Base-by-base conservation (phyloP, 1,140 invertebrate species). In the Drosophila pallidifrons region DNA sequence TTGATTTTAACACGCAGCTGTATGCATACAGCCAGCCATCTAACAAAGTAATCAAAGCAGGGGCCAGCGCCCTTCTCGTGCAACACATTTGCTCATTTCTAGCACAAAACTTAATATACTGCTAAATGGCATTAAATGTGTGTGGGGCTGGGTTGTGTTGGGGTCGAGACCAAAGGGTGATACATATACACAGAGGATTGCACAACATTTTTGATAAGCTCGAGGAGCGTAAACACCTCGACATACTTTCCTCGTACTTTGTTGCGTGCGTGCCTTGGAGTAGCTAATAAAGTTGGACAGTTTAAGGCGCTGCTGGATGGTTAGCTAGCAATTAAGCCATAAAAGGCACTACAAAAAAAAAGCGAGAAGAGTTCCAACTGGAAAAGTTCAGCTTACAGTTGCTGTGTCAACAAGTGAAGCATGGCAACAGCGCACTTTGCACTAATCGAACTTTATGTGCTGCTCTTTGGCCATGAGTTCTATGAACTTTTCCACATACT, bases 101-200 rank as follows among this genome's bases (percentile, higher is more conserved):
- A 88, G 80, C 79, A 80, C 80, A 82, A 83, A 88, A 82, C 80
- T 88, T 87, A 88, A 88, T 88, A 89, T 81, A 77, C 85, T 88
- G 85, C 83, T 88, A 88, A 88, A 88, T 89, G 83, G 74, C 77
- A 88, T 83, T 89, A 89, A 89, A 74, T 52, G 54, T 60, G 35
- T 25, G 20, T 25, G 35, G 35, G 6, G 30, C 2, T 32, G 30
- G 30, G 30, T 32, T 8, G 20, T 3, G 20, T 25, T 2, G 16
- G 65, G 25, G 41, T 32, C 28, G 45, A 16, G 6, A 28, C 8
- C 38, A 61, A 41, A 57, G 60, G 59, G 57, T 54, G 32, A 28
- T 10, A 25, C 20, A 25, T 25, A n/a, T 30, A 54, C 28, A 35
- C n/a, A 35, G 15, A 51, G 45, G 30, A 52, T 16, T 61, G 73